These are phyloP conservation scores for Sarcoramphus papa DNA, from an alignment of 2,797 vertebrate species.

Conservation along the genomic window DNA sequence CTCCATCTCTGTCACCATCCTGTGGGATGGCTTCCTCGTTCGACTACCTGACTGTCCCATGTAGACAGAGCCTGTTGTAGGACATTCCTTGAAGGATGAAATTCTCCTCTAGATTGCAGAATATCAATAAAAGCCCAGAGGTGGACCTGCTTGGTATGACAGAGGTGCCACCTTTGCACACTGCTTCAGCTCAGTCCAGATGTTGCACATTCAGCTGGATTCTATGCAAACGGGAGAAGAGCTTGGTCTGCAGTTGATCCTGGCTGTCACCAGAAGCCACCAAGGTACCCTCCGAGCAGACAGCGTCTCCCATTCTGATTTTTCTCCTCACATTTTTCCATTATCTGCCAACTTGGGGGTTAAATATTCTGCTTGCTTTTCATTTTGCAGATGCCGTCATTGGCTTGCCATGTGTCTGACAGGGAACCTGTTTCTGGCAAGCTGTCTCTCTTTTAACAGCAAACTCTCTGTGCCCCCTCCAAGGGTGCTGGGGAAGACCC, in stretches of 20 bases:
- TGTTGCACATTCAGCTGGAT: not conserved
- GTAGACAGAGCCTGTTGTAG: not conserved
- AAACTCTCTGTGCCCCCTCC: not conserved
- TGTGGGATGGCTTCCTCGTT: not conserved
- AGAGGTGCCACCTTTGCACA: not conserved
- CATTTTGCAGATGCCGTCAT: not conserved
- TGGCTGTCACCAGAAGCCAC: not conserved
- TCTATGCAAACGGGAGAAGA: not conserved
- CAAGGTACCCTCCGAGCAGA: not conserved
- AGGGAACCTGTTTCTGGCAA: not conserved
- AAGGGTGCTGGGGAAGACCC: not conserved
- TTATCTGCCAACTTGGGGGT: not conserved
- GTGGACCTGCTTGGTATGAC: not conserved
- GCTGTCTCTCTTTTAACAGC: not conserved
- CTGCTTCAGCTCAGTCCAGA: not conserved
- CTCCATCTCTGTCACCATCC: not conserved
- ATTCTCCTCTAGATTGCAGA: not conserved
- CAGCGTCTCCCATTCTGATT: rapidly evolving
- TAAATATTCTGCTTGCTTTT: not conserved
- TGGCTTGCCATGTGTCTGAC: not conserved
- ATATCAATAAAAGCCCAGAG: not conserved
- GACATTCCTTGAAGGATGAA: not conserved
- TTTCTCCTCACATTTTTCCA: not conserved
- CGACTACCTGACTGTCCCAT: not conserved
- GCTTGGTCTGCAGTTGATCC: not conserved